Evolutionary conservation across 2,797 vertebrate genomes (phyloP), one percentile per base, ranked within the genome.

Genomic region (Coregonus ussuriensis): DNA sequence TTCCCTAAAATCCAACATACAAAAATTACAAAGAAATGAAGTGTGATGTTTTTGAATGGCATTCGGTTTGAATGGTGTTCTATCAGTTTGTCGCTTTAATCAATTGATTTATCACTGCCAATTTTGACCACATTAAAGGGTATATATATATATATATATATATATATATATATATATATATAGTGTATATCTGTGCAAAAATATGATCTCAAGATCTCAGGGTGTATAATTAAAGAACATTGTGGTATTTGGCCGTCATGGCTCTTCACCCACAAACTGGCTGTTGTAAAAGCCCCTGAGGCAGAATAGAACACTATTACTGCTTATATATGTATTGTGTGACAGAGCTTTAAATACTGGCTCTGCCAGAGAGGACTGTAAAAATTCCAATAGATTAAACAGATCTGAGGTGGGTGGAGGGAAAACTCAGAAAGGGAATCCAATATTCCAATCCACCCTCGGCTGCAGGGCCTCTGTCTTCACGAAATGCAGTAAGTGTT

Each of bases 401-500:
- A 74, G 72, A 79, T 54, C 70, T 52, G 75, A 76, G 74, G 72
- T 51, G 71, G 72, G 11, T 53, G 71, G 15, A n/a, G 29, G 29
- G 41, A 62, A 66, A 13, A 51, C 31, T 66, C 54, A 53, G 37
- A 54, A 21, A 67, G 47, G 53, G 41, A 76, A 75, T 73, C 67
- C 63, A 74, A 66, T 78, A 78, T 71, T 73, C 71, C 67, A 14
- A 47, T 70, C 29, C 68, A 54, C 16, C 29, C 52, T 13, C 51
- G 25, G 11, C 5, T 25, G n/a, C 29, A n/a, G 29, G 31, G 66
- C 66, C 15, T 33, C 29, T 68, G 84, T 90, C 83, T 82, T 86
- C 87, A 87, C 87, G 84, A 85, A 86, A 73, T 82, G 83, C 88
- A 85, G 54, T 41, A 81, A 74, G 56, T 79, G 86, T 91, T 92